phyloP scores from a whole-genome alignment of 2,888 invertebrate genomes.

The Harpagoxenus sublaevis region DNA sequence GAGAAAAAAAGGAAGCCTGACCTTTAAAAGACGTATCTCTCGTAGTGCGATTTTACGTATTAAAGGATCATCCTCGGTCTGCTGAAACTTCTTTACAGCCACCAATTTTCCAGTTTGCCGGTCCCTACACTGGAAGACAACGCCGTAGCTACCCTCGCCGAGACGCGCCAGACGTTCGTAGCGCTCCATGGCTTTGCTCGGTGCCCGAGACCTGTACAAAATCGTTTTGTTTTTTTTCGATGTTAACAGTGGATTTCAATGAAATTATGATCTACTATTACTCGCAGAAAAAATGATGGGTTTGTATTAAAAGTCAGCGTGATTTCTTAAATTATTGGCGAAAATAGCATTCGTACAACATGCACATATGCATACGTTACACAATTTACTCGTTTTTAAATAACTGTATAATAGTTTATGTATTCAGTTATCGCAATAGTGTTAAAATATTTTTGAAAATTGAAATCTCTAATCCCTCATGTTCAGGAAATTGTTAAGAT shows the following conservation, averaged over 20 bases:
- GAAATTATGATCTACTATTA: not conserved
- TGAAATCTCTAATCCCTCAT: not conserved
- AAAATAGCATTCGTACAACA: not conserved
- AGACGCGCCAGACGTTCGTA: slow-evolving; percentile 98
- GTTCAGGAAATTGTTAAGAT: not conserved
- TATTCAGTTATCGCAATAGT: not conserved
- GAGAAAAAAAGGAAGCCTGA: slow-evolving; percentile 82
- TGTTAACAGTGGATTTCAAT: not conserved
- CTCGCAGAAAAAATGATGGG: not conserved
- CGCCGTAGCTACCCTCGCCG: slow-evolving; percentile 98
- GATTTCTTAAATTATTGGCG: not conserved
- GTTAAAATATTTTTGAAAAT: not conserved
- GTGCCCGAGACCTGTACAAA: slow-evolving; percentile 91
- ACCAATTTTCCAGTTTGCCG: slow-evolving; percentile 97
- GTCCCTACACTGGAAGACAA: slow-evolving; percentile 98
- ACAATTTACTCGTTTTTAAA: not conserved
- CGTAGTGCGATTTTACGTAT: slow-evolving; percentile 98
- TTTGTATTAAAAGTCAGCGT: not conserved
- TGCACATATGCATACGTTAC: not conserved
- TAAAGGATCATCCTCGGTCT: slow-evolving; percentile 98
- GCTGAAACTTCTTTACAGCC: slow-evolving; percentile 98
- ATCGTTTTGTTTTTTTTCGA: slow-evolving; percentile 5
- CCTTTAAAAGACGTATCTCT: slow-evolving; percentile 98
- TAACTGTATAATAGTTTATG: not conserved
- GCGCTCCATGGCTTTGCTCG: slow-evolving; percentile 95